Conservation (phyloP, 2,797 vertebrate genomes). For the Euthynnus affinis region DNA sequence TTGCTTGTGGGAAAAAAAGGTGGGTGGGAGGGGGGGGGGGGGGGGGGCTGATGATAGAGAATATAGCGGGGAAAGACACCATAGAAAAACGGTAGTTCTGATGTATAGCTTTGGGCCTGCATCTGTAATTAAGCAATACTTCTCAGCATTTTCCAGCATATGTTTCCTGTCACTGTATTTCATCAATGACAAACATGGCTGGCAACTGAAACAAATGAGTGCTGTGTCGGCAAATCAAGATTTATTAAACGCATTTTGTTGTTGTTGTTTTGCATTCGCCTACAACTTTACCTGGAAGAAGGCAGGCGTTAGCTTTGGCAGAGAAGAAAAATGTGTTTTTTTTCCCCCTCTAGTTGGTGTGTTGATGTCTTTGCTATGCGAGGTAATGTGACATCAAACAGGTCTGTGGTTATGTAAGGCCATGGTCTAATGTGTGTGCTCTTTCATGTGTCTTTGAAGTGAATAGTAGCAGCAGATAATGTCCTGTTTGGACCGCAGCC, state of each 20-base stretch:
- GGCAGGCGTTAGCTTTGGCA: slow-evolving; percentile 10
- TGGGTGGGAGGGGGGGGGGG: too few relatives aligned
- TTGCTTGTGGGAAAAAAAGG: slow-evolving; percentile 23
- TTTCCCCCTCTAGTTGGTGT: not conserved
- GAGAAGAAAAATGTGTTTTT: slow-evolving; percentile 26
- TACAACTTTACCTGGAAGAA: slow-evolving; percentile 56
- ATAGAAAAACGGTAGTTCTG: slow-evolving; percentile 54
- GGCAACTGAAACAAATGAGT: slow-evolving; percentile 72
- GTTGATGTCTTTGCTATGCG: slow-evolving; percentile 38
- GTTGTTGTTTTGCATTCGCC: slow-evolving; percentile 48
- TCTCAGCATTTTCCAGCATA: slow-evolving; percentile 64
- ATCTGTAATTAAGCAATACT: slow-evolving; percentile 79
- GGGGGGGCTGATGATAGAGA: slow-evolving; percentile 33
- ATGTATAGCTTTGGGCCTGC: slow-evolving; percentile 72
- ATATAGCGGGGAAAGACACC: slow-evolving; percentile 18
- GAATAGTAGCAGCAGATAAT: slow-evolving; percentile 64
- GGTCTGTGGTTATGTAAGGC: slow-evolving; percentile 49
- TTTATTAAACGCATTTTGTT: slow-evolving; percentile 73
- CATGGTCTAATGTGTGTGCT: slow-evolving; percentile 46
- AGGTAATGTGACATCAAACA: slow-evolving; percentile 70
- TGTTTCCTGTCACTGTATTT: slow-evolving; percentile 74
- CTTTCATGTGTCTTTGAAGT: slow-evolving; percentile 71
- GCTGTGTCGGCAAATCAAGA: slow-evolving; percentile 73
- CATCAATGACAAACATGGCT: slow-evolving; percentile 75
- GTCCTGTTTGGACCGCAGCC: slow-evolving; percentile 60